phyloP scores from a whole-genome alignment of 1,140 invertebrate genomes.

The Caenorhabditis inopinata region DNA sequence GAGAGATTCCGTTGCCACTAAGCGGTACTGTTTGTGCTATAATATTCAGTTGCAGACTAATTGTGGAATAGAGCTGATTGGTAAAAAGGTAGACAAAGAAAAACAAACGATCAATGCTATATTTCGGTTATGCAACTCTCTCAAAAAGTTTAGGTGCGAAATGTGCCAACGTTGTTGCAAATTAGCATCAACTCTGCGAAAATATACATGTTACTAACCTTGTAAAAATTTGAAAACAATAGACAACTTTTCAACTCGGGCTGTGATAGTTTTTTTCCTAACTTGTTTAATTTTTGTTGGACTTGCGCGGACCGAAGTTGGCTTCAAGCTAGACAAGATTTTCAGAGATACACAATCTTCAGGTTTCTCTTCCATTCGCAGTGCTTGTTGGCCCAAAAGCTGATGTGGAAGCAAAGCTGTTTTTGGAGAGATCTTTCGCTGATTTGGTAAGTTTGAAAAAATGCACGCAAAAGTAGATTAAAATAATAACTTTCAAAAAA shows the following conservation, averaged over 20 bases:
- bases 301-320: too few species aligned
- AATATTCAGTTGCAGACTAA: conserved; percentile 51
- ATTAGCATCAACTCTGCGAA: too few species aligned
- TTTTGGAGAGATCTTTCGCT: conserved; percentile 64
- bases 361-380: conserved; percentile 64
- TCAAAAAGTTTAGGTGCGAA: too few species aligned
- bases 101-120: too few species aligned
- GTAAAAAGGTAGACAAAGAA: conserved; percentile 47
- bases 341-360: too few species aligned
- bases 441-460: conserved; percentile 52
- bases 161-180: too few species aligned
- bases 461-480: too few species aligned
- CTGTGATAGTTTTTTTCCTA: background rate
- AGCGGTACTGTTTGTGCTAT: conserved; percentile 64
- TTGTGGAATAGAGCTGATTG: conserved; percentile 63
- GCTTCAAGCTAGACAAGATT: conserved; percentile 45
- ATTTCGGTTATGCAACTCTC: too few species aligned
- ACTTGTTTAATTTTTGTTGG: background rate
- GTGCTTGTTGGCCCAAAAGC: conserved; percentile 64
- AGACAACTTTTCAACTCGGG: too few species aligned
- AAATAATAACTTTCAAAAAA: too few species aligned
- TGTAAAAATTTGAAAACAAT: too few species aligned
- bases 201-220: too few species aligned
- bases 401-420: conserved; percentile 66
- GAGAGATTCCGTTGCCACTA: conserved; percentile 61